A percentile compares a stretch with the other conserved stretches of the same genome.
phyloP scores from a whole-genome alignment of 2,113 vertebrate genomes.

The Leucopsar rothschildi region DNA sequence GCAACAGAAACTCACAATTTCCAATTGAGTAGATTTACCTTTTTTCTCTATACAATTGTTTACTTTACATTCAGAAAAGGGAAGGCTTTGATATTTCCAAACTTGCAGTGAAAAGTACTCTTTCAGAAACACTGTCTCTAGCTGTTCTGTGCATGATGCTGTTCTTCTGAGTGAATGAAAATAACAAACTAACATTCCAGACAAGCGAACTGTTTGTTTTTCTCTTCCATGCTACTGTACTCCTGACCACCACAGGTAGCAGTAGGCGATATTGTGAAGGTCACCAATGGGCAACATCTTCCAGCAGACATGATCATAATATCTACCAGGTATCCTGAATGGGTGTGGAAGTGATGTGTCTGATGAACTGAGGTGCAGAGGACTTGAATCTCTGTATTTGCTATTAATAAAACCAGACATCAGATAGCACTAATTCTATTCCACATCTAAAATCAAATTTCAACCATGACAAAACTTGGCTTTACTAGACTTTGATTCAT shows the following conservation, averaged over 20 bases:
- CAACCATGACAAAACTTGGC: not conserved
- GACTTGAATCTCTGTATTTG: conserved; percentile 15
- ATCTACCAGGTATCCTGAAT: conserved; percentile 85
- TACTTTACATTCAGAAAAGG: not conserved
- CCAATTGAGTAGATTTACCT: fast-evolving
- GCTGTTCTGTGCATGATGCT: conserved; percentile 19
- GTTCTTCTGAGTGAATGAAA: conserved; percentile 2
- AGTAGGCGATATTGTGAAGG: conserved; percentile 97
- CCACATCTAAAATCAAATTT: not conserved
- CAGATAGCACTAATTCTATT: not conserved
- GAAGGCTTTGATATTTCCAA: not conserved
- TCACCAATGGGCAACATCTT: conserved; percentile 96
- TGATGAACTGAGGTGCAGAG: conserved; percentile 66
- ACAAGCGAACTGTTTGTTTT: conserved; percentile 51
- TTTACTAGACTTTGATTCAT: not conserved
- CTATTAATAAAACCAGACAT: not conserved
- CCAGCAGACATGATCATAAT: conserved; percentile 97
- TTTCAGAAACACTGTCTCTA: not conserved
- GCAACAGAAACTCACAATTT: not conserved
- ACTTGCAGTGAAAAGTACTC: conserved; percentile 31
- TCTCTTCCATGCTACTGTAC: conserved; percentile 68
- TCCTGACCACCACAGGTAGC: conserved; percentile 85
- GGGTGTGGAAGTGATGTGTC: conserved; percentile 42
- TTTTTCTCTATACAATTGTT: not conserved
- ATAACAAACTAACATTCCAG: conserved; percentile 57